These are phyloP conservation scores for Calvadosia cruxmelitensis DNA, from an alignment of 30 jellyfish, hydroid and myxozoan species.

Conservation along the genomic window DNA sequence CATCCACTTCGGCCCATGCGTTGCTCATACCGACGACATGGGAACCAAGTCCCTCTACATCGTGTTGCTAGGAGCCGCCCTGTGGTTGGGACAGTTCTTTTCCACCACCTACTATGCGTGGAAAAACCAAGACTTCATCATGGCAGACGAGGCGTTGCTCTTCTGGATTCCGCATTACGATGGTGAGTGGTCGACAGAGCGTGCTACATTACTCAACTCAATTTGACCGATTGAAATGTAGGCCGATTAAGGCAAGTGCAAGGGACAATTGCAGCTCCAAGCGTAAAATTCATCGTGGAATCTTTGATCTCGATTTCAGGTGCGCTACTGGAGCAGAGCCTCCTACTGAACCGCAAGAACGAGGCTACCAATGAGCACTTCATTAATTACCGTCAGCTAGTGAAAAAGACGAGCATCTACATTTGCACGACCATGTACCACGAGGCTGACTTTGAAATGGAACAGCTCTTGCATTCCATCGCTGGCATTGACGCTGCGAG, in stretches of 20 bases:
- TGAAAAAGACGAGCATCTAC: constrained; percentile 46
- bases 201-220: no score
- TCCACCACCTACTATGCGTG: constrained; percentile 94
- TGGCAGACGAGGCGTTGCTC: constrained; percentile 91
- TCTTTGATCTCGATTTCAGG: constrained; percentile 19
- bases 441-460: constrained; percentile 95
- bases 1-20: constrained; percentile 39
- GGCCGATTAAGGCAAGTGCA: no score
- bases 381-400: constrained; percentile 50
- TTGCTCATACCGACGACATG: constrained; percentile 15
- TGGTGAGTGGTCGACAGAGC: constrained; percentile 30
- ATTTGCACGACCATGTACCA: constrained; percentile 95
- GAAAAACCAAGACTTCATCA: constrained; percentile 82
- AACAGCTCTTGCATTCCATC: constrained; percentile 71
- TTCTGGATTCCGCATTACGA: constrained; percentile 83
- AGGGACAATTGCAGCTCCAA: no score
- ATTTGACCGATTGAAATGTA: no score
- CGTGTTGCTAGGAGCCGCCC: constrained; percentile 58
- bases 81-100: constrained; percentile 91
- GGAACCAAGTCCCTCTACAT: constrained; percentile 37
- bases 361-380: constrained; percentile 50
- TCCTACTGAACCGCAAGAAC: constrained; percentile 55
- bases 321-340: constrained; percentile 53
- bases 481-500: constrained; percentile 76
- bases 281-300: background rate